Evolutionary conservation across 2,888 invertebrate species (phyloP), one percentile per base, ranked within the genome.

Genomic region (Neocrepidodera transversa): DNA sequence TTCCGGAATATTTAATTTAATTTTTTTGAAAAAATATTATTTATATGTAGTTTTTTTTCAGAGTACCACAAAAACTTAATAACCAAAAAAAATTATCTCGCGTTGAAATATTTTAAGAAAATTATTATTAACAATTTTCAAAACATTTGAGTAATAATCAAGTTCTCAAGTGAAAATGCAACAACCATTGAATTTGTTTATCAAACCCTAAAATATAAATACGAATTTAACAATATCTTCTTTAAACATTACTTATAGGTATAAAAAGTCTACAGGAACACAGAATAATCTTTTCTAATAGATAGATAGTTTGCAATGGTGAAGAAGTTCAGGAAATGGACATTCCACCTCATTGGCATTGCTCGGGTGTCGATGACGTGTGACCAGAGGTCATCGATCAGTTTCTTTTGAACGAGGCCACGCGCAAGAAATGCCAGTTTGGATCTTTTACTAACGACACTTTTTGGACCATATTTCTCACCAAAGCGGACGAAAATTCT

Each of bases 351-450:
- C 74, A 74, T 74, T 62, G 64, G 56, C 47, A 50, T 57, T 75
- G 73, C 70, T 63, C 68, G 62, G 58, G 60, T 70, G 70, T 63
- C 68, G 74, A 74, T 74, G 74, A 71, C 71, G 72, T 73, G 74
- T 72, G 74, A 74, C 74, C 72, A 67, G 67, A 67, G 68, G 71
- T 69, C 72, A 73, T 74, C 69, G 72, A 74, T 74, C 73, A 73
- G 69, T 43, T 65, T 62, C 59, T 67, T 66, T 60, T 62, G 50
- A 32, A 49, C 60, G 47, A 49, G 58, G 57, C 45, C 56, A 58
- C 60, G 58, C 63, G 55, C 40, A 55, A 63, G 60, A 58, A 65
- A 66, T 35, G 52, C 40, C 40, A 47, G 52, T 53, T 58, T 58
- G 45, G 53, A 53, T 53, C 53, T 54, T 54, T 54, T 54, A 54